These are phyloP conservation scores for Masnerella sp. DNA, from an alignment of 2,888 invertebrate species.

Conservation along the genomic window DNA sequence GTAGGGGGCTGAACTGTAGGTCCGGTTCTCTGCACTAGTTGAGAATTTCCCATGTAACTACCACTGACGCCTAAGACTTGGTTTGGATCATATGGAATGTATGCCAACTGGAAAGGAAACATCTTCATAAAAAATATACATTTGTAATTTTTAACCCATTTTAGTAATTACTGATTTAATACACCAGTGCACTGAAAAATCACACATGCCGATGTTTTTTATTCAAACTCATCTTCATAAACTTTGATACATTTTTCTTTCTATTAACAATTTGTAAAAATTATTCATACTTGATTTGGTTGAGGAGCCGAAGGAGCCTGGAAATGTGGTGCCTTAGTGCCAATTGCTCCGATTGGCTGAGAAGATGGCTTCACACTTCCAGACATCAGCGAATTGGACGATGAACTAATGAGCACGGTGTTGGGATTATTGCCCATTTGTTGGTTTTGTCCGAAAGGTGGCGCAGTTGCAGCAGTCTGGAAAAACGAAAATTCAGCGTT, in stretches of 20 bases:
- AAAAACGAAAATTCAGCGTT: too few species aligned
- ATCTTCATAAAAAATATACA: too few species aligned
- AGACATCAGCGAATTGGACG: conserved; percentile 93
- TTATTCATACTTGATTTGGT: conserved; percentile 75
- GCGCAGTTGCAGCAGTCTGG: conserved; percentile 78
- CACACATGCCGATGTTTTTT: neutral
- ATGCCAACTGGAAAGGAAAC: conserved; percentile 77
- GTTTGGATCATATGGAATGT: conserved; percentile 81
- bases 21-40: conserved; percentile 81
- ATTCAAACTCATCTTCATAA: neutral
- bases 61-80: conserved; percentile 79
- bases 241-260: too few species aligned
- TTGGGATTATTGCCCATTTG: conserved; percentile 89
- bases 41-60: conserved; percentile 82
- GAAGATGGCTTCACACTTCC: conserved; percentile 90
- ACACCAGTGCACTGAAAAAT: too few species aligned
- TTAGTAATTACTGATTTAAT: too few species aligned
- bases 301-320: conserved; percentile 80
- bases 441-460: conserved; percentile 88
- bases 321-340: conserved; percentile 81
- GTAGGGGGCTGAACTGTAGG: conserved; percentile 77
- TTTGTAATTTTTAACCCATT: too few species aligned
- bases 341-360: conserved; percentile 91
- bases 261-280: too few species aligned
- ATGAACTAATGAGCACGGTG: conserved; percentile 92